Conservation (phyloP, 1,140 invertebrate genomes). For the Condylostylus longicornis region DNA sequence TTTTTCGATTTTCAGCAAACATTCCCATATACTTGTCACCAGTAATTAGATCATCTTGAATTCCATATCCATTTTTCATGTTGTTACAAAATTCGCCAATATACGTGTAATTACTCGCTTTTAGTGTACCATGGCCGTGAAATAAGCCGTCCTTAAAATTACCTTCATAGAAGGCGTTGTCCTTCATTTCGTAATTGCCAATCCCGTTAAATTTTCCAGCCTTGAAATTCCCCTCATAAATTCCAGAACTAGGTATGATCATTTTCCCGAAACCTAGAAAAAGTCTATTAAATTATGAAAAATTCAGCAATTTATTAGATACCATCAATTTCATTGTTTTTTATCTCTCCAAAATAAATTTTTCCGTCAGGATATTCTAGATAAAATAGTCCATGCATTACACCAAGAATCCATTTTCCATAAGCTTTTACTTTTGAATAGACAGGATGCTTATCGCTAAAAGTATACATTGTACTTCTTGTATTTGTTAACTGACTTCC, state of each 20-base stretch:
- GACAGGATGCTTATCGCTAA: constrained; percentile 47
- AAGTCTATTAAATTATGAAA: not conserved
- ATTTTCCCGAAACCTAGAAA: constrained; percentile 25
- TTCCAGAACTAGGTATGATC: constrained; percentile 34
- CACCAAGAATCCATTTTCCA: constrained; percentile 62
- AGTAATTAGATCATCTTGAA: constrained; percentile 68
- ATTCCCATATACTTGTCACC: constrained; percentile 80
- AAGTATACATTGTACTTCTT: constrained; percentile 55
- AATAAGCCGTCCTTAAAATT: constrained; percentile 69
- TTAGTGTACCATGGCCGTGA: constrained; percentile 69
- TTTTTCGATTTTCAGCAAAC: constrained; percentile 67
- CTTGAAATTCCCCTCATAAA: constrained; percentile 72
- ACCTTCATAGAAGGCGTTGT: constrained; percentile 66
- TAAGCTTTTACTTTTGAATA: constrained; percentile 65
- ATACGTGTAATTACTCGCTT: constrained; percentile 68
- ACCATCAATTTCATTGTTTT: constrained; percentile 58
- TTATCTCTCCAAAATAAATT: constrained; percentile 62
- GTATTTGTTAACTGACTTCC: constrained; percentile 48
- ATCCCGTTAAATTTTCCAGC: constrained; percentile 69
- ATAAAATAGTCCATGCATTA: constrained; percentile 67
- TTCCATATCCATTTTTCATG: constrained; percentile 65
- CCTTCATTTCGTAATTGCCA: constrained; percentile 52
- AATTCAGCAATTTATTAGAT: not conserved
- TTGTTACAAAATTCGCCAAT: constrained; percentile 71
- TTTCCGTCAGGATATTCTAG: constrained; percentile 67